Evolutionary conservation across 2,888 invertebrate species (phyloP).

Genomic region (Hirtodrosophila trivittata): DNA sequence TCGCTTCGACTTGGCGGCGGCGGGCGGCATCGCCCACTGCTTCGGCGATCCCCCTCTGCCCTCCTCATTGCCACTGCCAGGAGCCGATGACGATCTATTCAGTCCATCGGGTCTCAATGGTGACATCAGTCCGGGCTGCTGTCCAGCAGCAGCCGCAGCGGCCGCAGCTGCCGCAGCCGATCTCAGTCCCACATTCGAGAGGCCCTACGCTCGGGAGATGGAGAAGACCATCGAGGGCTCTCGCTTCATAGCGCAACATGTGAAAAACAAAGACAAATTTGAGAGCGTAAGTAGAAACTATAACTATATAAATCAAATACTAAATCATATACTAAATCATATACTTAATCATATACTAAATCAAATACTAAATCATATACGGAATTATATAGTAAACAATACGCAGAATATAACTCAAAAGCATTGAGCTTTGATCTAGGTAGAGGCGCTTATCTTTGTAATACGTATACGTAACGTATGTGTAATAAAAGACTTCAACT

Average conservation of each 20-base stretch:
- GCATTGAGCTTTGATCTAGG: no score
- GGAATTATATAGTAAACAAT: no score
- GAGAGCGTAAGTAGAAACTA: slow-evolving; percentile 90
- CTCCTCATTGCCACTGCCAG: slow-evolving; percentile 87
- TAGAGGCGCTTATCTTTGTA: no score
- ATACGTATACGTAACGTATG: no score
- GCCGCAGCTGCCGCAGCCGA: slow-evolving; percentile 82
- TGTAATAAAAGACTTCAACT: no score
- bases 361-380: no score
- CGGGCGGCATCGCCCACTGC: slow-evolving; percentile 86
- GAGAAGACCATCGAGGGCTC: slow-evolving; percentile 96
- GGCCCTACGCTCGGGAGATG: slow-evolving; percentile 92
- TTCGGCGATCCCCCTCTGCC: slow-evolving; percentile 89
- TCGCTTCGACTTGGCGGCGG: slow-evolving; percentile 88
- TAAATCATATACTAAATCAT: no score
- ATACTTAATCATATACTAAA: no score
- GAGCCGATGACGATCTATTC: slow-evolving; percentile 93
- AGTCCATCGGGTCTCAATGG: slow-evolving; percentile 87
- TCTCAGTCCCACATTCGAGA: slow-evolving; percentile 92
- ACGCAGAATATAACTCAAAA: no score
- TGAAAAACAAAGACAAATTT: slow-evolving; percentile 96
- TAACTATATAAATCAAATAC: no score
- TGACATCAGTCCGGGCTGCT: slow-evolving; percentile 85
- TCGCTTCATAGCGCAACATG: slow-evolving; percentile 97
- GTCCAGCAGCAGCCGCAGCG: slow-evolving; percentile 84